Conservation (phyloP, 2,797 vertebrate species). For the Enteromius afrohamiltoni region DNA sequence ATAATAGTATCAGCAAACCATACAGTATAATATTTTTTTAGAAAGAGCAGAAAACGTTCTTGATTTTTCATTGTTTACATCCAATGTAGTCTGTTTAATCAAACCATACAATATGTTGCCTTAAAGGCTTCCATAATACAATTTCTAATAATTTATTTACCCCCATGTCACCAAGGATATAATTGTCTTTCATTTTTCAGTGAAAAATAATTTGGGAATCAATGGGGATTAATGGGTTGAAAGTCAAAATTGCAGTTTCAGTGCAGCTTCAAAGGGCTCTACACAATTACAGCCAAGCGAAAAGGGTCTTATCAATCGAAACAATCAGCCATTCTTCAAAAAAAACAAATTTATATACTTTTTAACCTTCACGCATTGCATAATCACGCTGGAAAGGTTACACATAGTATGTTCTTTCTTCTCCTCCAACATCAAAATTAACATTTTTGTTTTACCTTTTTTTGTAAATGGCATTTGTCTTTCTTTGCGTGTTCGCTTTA, state of each 20-base stretch:
- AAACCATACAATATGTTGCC: neutral
- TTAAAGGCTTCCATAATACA: no score
- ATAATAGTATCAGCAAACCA: neutral
- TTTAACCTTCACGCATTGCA: neutral
- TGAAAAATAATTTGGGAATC: no score
- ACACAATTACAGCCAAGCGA: no score
- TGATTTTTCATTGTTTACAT: neutral
- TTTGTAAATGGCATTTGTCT: neutral
- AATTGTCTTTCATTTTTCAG: no score
- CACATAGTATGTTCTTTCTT: no score
- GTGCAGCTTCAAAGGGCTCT: no score
- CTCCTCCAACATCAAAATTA: neutral
- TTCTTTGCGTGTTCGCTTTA: neutral
- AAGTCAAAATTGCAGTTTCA: neutral
- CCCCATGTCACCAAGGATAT: no score
- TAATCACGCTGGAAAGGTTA: neutral
- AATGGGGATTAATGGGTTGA: no score
- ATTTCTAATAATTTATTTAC: no score
- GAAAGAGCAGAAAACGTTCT: neutral
- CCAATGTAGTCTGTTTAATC: neutral
- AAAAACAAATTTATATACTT: no score
- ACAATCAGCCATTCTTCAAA: no score
- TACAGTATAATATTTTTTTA: neutral
- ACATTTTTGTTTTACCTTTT: neutral
- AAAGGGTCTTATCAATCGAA: no score